Conservation (phyloP, 1,140 invertebrate genomes). For the Chrysoperla carnea region DNA sequence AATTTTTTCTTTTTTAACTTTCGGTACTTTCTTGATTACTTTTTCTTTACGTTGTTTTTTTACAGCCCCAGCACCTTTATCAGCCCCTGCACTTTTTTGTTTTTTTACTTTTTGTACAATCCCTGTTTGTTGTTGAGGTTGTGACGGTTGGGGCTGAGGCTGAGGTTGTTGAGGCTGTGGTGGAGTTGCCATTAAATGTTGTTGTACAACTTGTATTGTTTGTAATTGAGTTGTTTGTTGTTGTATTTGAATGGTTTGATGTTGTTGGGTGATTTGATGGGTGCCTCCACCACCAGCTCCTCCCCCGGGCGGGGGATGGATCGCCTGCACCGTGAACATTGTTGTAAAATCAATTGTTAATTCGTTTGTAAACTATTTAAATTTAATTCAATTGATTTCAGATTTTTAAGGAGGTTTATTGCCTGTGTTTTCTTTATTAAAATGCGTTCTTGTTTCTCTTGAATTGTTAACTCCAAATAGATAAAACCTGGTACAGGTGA, state of each 20-base stretch:
- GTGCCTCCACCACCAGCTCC: no score
- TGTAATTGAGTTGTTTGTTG: no score
- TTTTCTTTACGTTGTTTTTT: not conserved
- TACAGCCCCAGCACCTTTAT: not conserved
- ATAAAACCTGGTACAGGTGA: conserved; percentile 10
- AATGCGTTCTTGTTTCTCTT: conserved; percentile 6
- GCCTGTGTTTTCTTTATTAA: no score
- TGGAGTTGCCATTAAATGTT: not conserved
- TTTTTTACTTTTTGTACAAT: not conserved
- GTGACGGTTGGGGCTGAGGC: not conserved
- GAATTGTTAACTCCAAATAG: conserved; percentile 12
- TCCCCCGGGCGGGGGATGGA: no score
- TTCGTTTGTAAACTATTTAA: no score
- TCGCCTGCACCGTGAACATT: no score
- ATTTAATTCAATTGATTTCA: no score
- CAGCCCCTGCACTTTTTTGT: not conserved
- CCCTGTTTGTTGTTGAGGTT: not conserved
- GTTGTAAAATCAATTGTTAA: no score
- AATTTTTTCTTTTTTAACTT: not conserved
- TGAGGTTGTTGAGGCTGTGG: not conserved
- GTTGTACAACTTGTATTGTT: no score
- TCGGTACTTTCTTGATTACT: not conserved
- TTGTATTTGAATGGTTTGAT: no score
- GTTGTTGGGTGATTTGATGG: no score
- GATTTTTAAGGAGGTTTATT: no score